A percentile compares a stretch with the other conserved stretches of the same genome.
phyloP scores from a whole-genome alignment of 2,113 vertebrate species.

The Heterochromis multidens region DNA sequence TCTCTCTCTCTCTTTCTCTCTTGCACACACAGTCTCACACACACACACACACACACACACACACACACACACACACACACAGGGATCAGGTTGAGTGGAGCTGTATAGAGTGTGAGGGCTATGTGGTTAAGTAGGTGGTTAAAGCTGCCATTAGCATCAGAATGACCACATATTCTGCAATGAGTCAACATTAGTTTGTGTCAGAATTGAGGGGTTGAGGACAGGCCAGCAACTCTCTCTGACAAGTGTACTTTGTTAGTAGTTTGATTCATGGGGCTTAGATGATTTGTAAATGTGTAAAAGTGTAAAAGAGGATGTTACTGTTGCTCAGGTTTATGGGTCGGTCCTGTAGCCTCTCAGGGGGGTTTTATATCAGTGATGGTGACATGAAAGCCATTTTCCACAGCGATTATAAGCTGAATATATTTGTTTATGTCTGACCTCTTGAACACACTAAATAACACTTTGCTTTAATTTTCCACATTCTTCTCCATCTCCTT shows the following conservation, averaged over 20 bases:
- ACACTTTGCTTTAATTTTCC: background rate
- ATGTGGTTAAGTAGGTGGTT: conserved; percentile 73
- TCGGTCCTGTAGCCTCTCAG: background rate
- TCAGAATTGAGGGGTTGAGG: conserved; percentile 58
- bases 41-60: background rate
- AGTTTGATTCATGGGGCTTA: background rate
- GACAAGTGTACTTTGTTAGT: conserved; percentile 30
- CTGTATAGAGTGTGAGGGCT: conserved; percentile 56
- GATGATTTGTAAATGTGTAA: background rate
- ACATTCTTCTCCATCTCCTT: no score
- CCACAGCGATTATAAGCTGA: background rate
- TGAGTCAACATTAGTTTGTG: conserved; percentile 77
- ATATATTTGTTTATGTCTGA: rapidly evolving
- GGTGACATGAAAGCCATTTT: background rate
- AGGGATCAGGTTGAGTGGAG: conserved; percentile 38
- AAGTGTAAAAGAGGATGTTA: background rate
- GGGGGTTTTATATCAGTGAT: background rate
- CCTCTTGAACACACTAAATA: background rate
- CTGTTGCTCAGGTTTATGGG: background rate
- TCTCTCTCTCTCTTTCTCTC: background rate
- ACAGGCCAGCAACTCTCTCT: conserved; percentile 34
- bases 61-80: conserved; percentile 1
- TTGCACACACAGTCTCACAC: background rate
- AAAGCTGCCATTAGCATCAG: conserved; percentile 75
- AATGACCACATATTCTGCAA: conserved; percentile 70